Conservation (phyloP, 1,140 invertebrate genomes). For the Eueides isabella region DNA sequence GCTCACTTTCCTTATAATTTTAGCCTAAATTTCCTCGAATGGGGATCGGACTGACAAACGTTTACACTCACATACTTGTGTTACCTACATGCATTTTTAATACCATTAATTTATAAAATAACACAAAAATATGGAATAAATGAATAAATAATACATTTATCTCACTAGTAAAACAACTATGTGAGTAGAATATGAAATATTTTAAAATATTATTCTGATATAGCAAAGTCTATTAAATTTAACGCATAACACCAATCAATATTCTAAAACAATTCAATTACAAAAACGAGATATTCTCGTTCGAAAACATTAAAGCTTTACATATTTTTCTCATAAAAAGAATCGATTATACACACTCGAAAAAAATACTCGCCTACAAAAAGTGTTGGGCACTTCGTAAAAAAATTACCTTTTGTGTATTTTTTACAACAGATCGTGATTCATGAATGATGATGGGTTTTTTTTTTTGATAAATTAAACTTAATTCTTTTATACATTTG, state of each 20-base stretch:
- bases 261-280: slow-evolving; percentile 10
- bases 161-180: not conserved
- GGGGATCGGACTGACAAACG: too few relatives aligned
- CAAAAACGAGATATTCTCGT: slow-evolving; percentile 7
- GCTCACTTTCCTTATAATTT: too few relatives aligned
- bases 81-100: too few relatives aligned
- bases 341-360: slow-evolving; percentile 3
- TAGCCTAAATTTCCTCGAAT: too few relatives aligned
- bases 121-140: not conserved
- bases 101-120: not conserved
- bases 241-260: slow-evolving; percentile 3
- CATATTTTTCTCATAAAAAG: slow-evolving; percentile 11
- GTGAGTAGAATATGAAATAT: not conserved
- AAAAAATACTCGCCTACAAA: not conserved
- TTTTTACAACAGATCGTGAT: not conserved
- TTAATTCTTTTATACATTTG: slow-evolving; percentile 8
- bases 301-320: slow-evolving; percentile 4
- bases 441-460: not conserved
- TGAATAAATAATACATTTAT: slow-evolving; percentile 2
- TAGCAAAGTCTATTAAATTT: not conserved
- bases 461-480: slow-evolving; percentile 2
- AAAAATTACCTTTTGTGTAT: not conserved
- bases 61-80: too few relatives aligned
- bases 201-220: not conserved
- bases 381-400: not conserved